phyloP scores from a whole-genome alignment of 64 coral and sea anemone species.

The Pocillopora verrucosa region DNA sequence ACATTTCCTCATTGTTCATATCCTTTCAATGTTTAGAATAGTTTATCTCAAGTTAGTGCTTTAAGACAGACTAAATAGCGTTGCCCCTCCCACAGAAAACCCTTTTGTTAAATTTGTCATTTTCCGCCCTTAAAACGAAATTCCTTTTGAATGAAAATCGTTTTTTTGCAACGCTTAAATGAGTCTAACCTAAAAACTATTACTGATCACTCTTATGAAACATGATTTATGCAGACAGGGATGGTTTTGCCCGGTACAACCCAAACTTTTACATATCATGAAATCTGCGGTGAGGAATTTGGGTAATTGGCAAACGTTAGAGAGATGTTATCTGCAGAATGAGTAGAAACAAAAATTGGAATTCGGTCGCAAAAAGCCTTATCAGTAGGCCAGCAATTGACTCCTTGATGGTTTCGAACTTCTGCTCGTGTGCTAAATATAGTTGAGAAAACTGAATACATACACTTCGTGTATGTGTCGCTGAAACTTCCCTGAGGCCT shows the following conservation, averaged over 20 bases:
- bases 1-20: neutral
- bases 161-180: neutral
- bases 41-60: neutral
- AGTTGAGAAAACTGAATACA: neutral
- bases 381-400: neutral
- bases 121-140: neutral
- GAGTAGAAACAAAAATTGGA: neutral
- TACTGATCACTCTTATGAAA: neutral
- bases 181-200: neutral
- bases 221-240: neutral
- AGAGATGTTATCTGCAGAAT: neutral
- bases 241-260: neutral
- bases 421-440: neutral
- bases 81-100: neutral
- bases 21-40: neutral
- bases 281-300: constrained; percentile 11
- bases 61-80: neutral
- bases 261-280: neutral
- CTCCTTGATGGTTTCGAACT: neutral
- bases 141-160: neutral
- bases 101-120: neutral
- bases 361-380: neutral
- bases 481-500: neutral
- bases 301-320: neutral
- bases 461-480: neutral